These are phyloP conservation scores for Zootoca vivipara DNA, from an alignment of 2,113 vertebrate genomes.

Conservation along the genomic window DNA sequence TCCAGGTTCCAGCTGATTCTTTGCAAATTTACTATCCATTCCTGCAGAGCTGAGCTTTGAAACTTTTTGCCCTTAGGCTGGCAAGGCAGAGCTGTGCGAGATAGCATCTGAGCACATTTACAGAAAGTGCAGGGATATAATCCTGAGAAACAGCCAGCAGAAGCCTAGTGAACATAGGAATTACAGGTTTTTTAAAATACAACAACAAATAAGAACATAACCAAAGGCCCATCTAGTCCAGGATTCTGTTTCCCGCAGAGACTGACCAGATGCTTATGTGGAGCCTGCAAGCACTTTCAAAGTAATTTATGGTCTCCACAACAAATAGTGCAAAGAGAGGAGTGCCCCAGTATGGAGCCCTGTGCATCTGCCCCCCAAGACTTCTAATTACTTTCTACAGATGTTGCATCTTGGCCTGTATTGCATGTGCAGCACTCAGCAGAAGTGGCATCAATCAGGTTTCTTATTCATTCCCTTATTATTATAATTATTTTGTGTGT, in stretches of 20 bases:
- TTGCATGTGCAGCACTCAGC: slow-evolving; percentile 35
- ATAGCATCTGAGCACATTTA: not conserved
- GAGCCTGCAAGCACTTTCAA: not conserved
- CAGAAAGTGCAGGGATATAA: not conserved
- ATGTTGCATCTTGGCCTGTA: slow-evolving; percentile 52
- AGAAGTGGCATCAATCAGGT: slow-evolving; percentile 55
- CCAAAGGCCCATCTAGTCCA: not conserved
- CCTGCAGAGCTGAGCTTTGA: not conserved
- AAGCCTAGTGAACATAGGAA: not conserved
- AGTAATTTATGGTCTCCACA: slow-evolving; percentile 31
- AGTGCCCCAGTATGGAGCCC: slow-evolving; percentile 44
- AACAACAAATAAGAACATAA: not conserved
- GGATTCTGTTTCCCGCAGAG: not conserved
- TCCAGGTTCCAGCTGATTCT: not conserved
- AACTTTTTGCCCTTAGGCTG: not conserved
- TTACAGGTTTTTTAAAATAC: not conserved
- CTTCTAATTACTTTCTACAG: slow-evolving; percentile 68
- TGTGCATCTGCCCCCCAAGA: slow-evolving; percentile 69
- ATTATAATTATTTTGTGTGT: slow-evolving; percentile 6
- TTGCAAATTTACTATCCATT: not conserved
- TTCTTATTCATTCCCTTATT: slow-evolving; percentile 56
- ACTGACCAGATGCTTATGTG: not conserved
- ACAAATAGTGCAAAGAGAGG: slow-evolving; percentile 56
- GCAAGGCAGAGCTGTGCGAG: not conserved
- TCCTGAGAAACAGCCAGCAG: not conserved